phyloP scores from a whole-genome alignment of 92 coral and sea anemone genomes.

The Isaurus tuberculatus region DNA sequence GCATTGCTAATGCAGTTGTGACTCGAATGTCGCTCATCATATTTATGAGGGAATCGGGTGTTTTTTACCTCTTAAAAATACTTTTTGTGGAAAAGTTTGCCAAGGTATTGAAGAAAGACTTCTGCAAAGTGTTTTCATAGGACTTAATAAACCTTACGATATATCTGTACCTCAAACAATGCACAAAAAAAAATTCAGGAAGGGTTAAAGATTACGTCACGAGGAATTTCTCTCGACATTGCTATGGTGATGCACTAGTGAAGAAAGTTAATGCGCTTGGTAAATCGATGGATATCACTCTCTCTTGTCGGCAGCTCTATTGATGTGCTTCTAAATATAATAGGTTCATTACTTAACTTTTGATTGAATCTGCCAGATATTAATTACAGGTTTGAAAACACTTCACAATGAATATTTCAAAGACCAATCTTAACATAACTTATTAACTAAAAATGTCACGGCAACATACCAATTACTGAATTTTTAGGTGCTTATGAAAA shows the following conservation, averaged over 20 bases:
- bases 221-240: neutral
- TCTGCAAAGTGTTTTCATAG: too few relatives aligned
- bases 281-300: slow-evolving; percentile 27
- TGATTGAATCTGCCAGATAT: slow-evolving; percentile 36
- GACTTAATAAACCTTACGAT: too few relatives aligned
- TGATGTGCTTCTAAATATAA: slow-evolving; percentile 38
- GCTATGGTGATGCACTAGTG: neutral
- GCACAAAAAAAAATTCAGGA: neutral
- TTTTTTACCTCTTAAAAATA: too few relatives aligned
- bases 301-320: slow-evolving; percentile 14
- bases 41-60: too few relatives aligned
- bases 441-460: slow-evolving; percentile 46
- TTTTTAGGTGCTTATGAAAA: slow-evolving; percentile 16
- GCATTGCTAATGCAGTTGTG: too few relatives aligned
- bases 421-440: slow-evolving; percentile 30
- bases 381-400: slow-evolving; percentile 35
- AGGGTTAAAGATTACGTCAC: neutral
- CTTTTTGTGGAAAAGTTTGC: too few relatives aligned
- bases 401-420: slow-evolving; percentile 29
- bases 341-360: slow-evolving; percentile 16
- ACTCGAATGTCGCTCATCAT: too few relatives aligned
- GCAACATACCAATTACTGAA: slow-evolving; percentile 36
- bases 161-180: too few relatives aligned
- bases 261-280: neutral
- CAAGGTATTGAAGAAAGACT: too few relatives aligned